Evolutionary conservation across 2,888 invertebrate genomes (phyloP), one percentile per base, ranked within the genome.

Genomic region (Brenthis hecate): DNA sequence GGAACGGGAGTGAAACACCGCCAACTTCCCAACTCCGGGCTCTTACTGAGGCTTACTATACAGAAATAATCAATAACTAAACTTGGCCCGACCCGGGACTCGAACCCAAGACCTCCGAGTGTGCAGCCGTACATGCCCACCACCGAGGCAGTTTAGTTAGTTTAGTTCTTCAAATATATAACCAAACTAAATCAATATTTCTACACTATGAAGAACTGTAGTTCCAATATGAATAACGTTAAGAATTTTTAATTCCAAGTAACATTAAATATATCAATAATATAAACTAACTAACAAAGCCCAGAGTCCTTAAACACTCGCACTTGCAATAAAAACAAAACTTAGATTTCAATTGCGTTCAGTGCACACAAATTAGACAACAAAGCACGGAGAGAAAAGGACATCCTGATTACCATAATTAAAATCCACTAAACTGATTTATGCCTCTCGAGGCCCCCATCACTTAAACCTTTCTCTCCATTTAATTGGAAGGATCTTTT

Each of bases 401-500:
- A 82, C 81, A 81, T 83, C 83, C 83, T 83, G 77, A 83, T 83
- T 81, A 82, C 81, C 79, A 82, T 82, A 83, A 82, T 82, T 82
- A 83, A 82, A 82, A 78, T 76, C 77, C 79, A 81, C 82, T 82
- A 82, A 83, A 82, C 81, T 80, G 80, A 82, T 82, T 82, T 81
- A 81, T 78, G 79, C 78, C 80, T 75, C 87, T 86, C 80, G 74
- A 85, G 82, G 80, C 88, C 88, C 89, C 85, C 85, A 89, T 86
- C 87, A 84, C 86, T 85, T 83, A 82, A 85, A 76, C 81, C 85
- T 87, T 87, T 89, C 87, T 87, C 84, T 82, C 72, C 72, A 73
- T 79, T 80, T 88, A 89, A 89, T 89, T 89, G 88, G 87, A 78
- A 85, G 78, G 86, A 88, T 87, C 86, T 86, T 79, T 81, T 83